Percentiles rank a stretch among this genome's conserved stretches.
These are phyloP conservation scores for Cololabis saira DNA, from an alignment of 2,113 vertebrate species.

Conservation along the genomic window DNA sequence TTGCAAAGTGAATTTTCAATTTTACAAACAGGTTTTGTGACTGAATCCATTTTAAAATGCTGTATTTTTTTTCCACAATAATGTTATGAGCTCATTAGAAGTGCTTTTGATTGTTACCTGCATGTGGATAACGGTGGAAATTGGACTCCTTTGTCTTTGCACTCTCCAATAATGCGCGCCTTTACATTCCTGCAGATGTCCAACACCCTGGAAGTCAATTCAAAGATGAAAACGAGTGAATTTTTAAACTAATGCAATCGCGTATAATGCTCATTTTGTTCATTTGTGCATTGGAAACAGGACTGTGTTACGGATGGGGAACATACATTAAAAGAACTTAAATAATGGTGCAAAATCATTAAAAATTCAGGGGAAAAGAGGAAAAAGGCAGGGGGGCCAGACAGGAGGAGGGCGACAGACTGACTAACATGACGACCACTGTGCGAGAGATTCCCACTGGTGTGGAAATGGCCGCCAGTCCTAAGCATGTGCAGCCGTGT, in stretches of 20 bases:
- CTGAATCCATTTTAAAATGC: no score
- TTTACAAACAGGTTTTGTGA: no score
- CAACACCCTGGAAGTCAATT: slow-evolving; percentile 85
- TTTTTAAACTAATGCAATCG: background rate
- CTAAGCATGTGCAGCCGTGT: slow-evolving; percentile 71
- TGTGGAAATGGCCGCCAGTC: slow-evolving; percentile 75
- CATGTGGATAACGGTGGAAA: slow-evolving; percentile 93
- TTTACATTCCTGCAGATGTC: slow-evolving; percentile 98
- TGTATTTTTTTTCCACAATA: no score
- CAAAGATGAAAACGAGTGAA: background rate
- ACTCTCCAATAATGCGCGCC: slow-evolving; percentile 91
- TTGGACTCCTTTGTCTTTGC: slow-evolving; percentile 96
- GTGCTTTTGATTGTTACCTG: slow-evolving; percentile 81
- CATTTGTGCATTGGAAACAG: background rate
- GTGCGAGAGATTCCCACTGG: slow-evolving; percentile 64
- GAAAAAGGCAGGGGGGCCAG: slow-evolving; percentile 22
- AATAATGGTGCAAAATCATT: slow-evolving; percentile 4
- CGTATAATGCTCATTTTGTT: background rate
- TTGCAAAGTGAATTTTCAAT: no score
- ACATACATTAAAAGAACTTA: background rate
- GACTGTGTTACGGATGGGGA: background rate
- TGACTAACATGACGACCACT: slow-evolving; percentile 51
- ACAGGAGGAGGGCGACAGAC: slow-evolving; percentile 35
- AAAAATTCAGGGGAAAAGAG: background rate
- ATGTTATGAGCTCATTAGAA: background rate